phyloP scores from a whole-genome alignment of 2,797 vertebrate genomes.

The Vespertilio murinus region DNA sequence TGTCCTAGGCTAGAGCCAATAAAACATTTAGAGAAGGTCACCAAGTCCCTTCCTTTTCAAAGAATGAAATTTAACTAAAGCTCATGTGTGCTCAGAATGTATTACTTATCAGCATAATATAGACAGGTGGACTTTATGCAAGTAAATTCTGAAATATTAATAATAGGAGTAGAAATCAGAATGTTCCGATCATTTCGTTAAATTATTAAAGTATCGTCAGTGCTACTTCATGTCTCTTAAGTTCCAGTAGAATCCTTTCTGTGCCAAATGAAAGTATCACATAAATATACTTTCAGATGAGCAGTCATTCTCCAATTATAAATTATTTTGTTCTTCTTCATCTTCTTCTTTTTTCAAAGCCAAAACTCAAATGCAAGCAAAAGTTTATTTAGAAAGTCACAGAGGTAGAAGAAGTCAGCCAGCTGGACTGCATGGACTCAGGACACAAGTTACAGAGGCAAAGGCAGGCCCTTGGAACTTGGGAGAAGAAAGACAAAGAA shows the following conservation, averaged over 20 bases:
- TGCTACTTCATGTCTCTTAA: neutral
- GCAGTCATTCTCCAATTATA: neutral
- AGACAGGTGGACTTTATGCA: neutral
- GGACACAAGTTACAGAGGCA: neutral
- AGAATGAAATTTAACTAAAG: neutral
- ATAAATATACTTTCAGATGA: neutral
- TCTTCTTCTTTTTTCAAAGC: neutral
- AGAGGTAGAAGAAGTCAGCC: neutral
- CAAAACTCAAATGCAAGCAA: neutral
- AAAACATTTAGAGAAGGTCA: neutral
- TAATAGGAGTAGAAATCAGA: neutral
- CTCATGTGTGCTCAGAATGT: neutral
- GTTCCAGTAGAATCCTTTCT: neutral
- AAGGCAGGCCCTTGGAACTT: neutral
- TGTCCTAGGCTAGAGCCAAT: neutral
- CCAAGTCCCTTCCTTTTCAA: neutral
- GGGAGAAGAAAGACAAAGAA: neutral
- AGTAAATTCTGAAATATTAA: neutral
- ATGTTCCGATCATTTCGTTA: neutral
- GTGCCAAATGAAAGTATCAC: neutral
- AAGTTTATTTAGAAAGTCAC: neutral
- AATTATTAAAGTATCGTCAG: neutral
- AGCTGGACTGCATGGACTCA: neutral
- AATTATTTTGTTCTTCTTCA: neutral
- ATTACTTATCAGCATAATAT: neutral